phyloP scores from a whole-genome alignment of 2,888 invertebrate species.

The Margaritifera margaritifera region DNA sequence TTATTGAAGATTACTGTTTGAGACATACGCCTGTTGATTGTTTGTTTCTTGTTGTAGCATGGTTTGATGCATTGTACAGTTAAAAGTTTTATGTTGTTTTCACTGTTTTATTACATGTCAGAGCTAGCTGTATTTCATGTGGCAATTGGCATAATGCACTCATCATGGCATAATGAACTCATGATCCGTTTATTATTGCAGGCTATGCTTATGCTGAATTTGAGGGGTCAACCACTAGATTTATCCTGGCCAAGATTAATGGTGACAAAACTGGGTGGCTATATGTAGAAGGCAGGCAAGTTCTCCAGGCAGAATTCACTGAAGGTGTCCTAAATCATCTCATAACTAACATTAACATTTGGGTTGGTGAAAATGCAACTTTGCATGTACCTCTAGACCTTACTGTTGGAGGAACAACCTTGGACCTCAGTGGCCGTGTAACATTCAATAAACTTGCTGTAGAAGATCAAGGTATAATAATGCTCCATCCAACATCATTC shows the following conservation, averaged over 20 bases:
- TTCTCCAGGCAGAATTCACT: conserved; percentile 48
- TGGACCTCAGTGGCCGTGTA: conserved; percentile 46
- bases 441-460: conserved; percentile 55
- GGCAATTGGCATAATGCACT: no score
- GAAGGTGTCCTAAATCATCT: conserved; percentile 43
- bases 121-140: no score
- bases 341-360: conserved; percentile 45
- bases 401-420: conserved; percentile 45
- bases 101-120: no score
- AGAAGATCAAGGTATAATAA: conserved; percentile 45
- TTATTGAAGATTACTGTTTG: no score
- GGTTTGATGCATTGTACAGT: no score
- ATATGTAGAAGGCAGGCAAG: conserved; percentile 41
- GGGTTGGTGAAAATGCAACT: conserved; percentile 39
- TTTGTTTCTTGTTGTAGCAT: no score
- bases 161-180: no score
- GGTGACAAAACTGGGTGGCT: conserved; percentile 55
- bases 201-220: conserved; percentile 48
- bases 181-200: conserved; percentile 19
- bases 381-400: conserved; percentile 53
- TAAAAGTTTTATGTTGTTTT: no score
- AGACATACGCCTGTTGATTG: no score
- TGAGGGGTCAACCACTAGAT: conserved; percentile 24
- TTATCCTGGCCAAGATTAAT: conserved; percentile 35
- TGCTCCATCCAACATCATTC: conserved; percentile 42